A percentile compares a stretch with the other conserved stretches of the same genome.
Conservation (phyloP, 2,797 vertebrate genomes). For the Botia kubotai region DNA sequence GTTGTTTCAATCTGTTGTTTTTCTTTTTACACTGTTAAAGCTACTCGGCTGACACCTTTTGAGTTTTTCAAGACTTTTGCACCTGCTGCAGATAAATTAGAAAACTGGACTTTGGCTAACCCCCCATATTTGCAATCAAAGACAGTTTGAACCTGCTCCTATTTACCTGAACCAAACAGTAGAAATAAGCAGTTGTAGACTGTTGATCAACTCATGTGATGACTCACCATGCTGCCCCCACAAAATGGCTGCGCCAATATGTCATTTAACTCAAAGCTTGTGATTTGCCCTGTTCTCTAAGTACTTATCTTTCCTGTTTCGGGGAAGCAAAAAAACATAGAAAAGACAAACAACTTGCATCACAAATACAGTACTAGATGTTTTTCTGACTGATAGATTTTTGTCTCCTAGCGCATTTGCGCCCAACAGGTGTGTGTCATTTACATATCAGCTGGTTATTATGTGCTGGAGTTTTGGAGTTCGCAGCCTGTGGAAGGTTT, state of each 20-base stretch:
- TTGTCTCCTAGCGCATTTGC: neutral
- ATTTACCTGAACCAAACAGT: constrained; percentile 41
- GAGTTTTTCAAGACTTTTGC: constrained; percentile 13
- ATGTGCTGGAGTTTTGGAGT: constrained; percentile 1
- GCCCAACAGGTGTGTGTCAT: neutral
- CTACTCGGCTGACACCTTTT: neutral
- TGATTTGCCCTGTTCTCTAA: constrained; percentile 42
- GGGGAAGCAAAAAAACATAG: constrained; percentile 19
- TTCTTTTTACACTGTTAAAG: neutral
- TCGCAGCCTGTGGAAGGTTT: constrained; percentile 22
- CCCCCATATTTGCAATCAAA: constrained; percentile 45
- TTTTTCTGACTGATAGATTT: constrained; percentile 23
- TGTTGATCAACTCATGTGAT: constrained; percentile 47
- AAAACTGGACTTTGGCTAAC: constrained; percentile 1
- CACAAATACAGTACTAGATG: constrained; percentile 19
- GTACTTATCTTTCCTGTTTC: constrained; percentile 36
- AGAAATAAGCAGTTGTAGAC: constrained; percentile 39
- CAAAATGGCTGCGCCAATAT: constrained; percentile 41
- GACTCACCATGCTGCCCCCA: constrained; percentile 28
- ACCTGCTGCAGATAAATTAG: neutral
- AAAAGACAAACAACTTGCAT: neutral
- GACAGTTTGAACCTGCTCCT: constrained; percentile 31
- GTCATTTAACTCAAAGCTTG: constrained; percentile 35
- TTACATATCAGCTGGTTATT: constrained; percentile 21
- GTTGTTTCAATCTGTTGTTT: neutral